Evolutionary conservation across 2,888 invertebrate genomes (phyloP).

Genomic region (Trichogramma dendrolimi): DNA sequence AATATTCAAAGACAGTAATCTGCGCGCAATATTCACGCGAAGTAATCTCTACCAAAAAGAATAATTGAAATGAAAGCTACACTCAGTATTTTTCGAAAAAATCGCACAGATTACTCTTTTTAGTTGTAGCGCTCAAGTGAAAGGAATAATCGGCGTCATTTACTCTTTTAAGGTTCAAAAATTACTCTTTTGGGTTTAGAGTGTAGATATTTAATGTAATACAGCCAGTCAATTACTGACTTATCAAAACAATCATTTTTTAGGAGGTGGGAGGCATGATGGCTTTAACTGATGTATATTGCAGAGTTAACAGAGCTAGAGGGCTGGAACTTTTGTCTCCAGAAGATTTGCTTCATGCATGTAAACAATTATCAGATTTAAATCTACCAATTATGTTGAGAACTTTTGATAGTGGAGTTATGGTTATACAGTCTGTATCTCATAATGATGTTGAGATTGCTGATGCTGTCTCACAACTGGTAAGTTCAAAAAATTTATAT

Average conservation of each 20-base stretch:
- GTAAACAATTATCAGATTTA: slow-evolving; percentile 65
- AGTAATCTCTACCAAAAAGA: no score
- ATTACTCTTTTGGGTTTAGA: slow-evolving; percentile 3
- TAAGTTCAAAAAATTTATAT: slow-evolving; percentile 42
- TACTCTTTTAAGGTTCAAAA: no score
- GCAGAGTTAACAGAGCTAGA: slow-evolving; percentile 92
- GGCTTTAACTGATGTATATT: slow-evolving; percentile 94
- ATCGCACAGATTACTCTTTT: no score
- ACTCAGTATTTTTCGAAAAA: no score
- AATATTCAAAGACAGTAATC: no score
- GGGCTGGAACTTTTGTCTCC: slow-evolving; percentile 94
- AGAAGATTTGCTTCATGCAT: slow-evolving; percentile 92
- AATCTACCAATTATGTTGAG: slow-evolving; percentile 72
- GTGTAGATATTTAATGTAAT: slow-evolving; percentile 2
- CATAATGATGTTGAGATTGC: slow-evolving; percentile 71
- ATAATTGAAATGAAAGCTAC: no score
- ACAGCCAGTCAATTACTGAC: neutral
- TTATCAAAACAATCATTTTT: slow-evolving; percentile 15
- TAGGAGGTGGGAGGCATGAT: slow-evolving; percentile 93
- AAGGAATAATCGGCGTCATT: no score
- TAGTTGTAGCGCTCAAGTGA: no score
- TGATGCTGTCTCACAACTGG: slow-evolving; percentile 63
- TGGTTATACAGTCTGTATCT: slow-evolving; percentile 80
- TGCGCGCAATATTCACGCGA: no score
- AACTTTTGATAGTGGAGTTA: slow-evolving; percentile 91